A percentile compares a stretch with the other conserved stretches of the same genome.
Evolutionary conservation across 2,113 vertebrate species (phyloP).

Genomic region (Saccopteryx bilineata): DNA sequence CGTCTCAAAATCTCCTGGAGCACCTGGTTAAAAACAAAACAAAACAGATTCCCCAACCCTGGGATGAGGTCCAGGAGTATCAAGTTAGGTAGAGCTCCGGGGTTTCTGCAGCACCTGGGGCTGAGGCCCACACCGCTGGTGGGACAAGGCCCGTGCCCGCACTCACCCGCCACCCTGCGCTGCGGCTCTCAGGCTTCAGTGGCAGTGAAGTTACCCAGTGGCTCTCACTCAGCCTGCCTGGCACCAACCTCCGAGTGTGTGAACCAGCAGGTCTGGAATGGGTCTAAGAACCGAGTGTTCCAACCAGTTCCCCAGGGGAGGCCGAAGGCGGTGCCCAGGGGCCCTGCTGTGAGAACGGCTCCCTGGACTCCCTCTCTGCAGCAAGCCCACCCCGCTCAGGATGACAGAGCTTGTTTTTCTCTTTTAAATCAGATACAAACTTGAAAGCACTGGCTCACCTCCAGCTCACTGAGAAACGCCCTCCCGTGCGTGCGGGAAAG

Average conservation of each 20-base stretch:
- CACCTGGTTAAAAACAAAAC: neutral
- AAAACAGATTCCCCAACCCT: neutral
- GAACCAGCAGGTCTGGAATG: neutral
- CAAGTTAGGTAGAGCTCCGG: fast-evolving
- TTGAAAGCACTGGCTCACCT: neutral
- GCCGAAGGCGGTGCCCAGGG: neutral
- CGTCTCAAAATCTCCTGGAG: neutral
- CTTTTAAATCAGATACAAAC: fast-evolving
- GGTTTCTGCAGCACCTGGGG: neutral
- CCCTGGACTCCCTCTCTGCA: fast-evolving
- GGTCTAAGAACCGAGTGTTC: neutral
- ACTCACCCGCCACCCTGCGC: neutral
- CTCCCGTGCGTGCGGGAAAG: neutral
- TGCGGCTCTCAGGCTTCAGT: neutral
- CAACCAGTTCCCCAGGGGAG: neutral
- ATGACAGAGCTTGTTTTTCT: neutral
- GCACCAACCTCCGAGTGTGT: too few species aligned
- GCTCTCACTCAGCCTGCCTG: fast-evolving
- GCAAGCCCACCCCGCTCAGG: neutral
- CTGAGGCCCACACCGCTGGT: too few species aligned
- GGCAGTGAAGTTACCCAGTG: fast-evolving
- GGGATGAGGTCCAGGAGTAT: neutral
- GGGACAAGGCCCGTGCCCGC: neutral
- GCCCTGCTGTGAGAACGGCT: neutral
- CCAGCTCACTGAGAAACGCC: fast-evolving